Percentiles rank a stretch among this genome's conserved stretches.
phyloP scores from a whole-genome alignment of 1,140 invertebrate species.

The Solen grandis region DNA sequence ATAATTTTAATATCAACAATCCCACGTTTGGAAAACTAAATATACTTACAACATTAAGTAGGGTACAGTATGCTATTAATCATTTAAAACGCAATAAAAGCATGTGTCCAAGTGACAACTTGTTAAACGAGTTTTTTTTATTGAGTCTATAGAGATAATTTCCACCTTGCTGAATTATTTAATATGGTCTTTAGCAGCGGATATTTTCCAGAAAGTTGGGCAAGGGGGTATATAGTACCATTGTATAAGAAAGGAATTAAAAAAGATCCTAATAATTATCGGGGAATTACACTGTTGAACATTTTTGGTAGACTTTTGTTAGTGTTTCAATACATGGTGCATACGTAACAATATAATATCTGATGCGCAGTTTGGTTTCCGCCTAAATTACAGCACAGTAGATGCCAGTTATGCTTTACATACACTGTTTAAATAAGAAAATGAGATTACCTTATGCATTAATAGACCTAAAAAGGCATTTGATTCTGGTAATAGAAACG shows the following conservation, averaged over 20 bases:
- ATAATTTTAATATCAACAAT: too few relatives aligned
- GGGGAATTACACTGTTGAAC: conserved; percentile 37
- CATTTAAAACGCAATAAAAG: too few relatives aligned
- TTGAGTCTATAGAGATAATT: too few relatives aligned
- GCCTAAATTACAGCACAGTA: conserved; percentile 13
- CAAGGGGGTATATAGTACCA: conserved; percentile 17
- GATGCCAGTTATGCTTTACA: conserved; percentile 3
- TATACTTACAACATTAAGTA: too few relatives aligned
- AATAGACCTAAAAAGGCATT: conserved; percentile 31
- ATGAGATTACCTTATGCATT: conserved; percentile 23
- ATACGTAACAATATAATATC: background rate
- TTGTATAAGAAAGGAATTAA: conserved; percentile 26
- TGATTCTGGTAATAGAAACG: conserved; percentile 5
- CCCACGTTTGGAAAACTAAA: too few relatives aligned
- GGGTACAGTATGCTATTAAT: too few relatives aligned
- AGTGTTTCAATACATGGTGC: background rate
- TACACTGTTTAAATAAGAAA: background rate
- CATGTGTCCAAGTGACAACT: too few relatives aligned
- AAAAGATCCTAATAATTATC: conserved; percentile 25
- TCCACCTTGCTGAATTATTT: too few relatives aligned
- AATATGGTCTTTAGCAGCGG: conserved; percentile 1
- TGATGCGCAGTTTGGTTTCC: too few relatives aligned
- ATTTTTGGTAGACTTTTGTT: conserved; percentile 33
- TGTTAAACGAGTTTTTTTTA: too few relatives aligned
- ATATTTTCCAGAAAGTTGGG: conserved; percentile 20